Evolutionary conservation across 2,888 invertebrate species (phyloP).

Genomic region (Cataglyphis albicans): DNA sequence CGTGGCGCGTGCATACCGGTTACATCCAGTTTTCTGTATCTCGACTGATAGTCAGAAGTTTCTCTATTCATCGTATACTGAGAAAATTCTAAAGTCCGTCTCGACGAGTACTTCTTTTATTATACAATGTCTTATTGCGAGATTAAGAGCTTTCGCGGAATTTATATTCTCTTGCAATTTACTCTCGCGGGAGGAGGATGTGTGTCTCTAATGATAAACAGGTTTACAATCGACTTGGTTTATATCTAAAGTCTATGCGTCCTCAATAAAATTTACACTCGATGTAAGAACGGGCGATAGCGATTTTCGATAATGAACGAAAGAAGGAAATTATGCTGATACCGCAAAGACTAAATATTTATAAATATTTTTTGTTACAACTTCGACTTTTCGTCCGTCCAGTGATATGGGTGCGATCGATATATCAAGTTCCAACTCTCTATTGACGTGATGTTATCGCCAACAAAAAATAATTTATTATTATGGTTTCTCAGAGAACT

Average conservation of each 20-base stretch:
- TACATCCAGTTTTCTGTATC: slow-evolving; percentile 70
- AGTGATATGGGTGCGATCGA: background rate
- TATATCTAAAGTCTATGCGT: slow-evolving; percentile 32
- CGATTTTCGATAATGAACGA: background rate
- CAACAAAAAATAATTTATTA: slow-evolving; percentile 18
- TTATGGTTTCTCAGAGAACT: background rate
- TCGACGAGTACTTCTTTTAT: background rate
- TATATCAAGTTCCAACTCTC: background rate
- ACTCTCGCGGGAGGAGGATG: background rate
- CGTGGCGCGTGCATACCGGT: slow-evolving; percentile 59
- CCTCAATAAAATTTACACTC: slow-evolving; percentile 36
- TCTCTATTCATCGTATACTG: slow-evolving; percentile 17
- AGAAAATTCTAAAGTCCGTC: slow-evolving; percentile 43
- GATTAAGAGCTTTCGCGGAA: slow-evolving; percentile 19
- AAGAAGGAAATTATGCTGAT: background rate
- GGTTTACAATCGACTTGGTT: slow-evolving; percentile 18
- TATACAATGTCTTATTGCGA: background rate
- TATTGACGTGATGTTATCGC: background rate
- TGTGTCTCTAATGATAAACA: slow-evolving; percentile 27
- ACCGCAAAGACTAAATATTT: background rate
- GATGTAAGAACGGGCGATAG: background rate
- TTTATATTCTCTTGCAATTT: slow-evolving; percentile 19
- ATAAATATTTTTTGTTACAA: background rate
- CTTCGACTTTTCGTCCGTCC: background rate
- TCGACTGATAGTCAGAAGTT: slow-evolving; percentile 54